Evolutionary conservation across 2,113 vertebrate species (phyloP).

Genomic region (Butorides virescens): DNA sequence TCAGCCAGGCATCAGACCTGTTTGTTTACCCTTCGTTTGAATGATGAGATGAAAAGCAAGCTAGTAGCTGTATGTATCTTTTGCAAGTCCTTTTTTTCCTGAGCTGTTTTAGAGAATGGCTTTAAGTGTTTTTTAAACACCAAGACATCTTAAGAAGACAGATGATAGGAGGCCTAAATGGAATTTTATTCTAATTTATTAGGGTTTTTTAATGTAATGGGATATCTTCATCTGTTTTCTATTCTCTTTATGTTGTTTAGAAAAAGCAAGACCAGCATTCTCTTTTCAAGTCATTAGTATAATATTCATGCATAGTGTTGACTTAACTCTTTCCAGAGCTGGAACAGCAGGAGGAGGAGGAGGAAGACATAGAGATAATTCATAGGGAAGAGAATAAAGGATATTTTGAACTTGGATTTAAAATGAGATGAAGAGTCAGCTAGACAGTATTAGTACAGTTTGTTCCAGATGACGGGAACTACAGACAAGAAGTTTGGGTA

Average conservation of each 20-base stretch:
- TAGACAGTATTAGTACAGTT: not conserved
- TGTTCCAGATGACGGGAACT: constrained; percentile 27
- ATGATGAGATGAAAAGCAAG: not conserved
- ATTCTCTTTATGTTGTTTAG: not conserved
- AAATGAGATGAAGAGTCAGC: constrained; percentile 14
- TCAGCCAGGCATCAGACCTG: not conserved
- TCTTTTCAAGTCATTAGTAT: not conserved
- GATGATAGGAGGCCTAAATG: not conserved
- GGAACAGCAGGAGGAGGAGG: not conserved
- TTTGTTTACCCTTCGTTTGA: not conserved
- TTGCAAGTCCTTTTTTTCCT: not conserved
- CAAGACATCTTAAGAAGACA: not conserved
- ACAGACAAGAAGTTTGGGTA: constrained; percentile 16
- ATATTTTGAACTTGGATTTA: not conserved
- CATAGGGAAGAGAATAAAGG: not conserved
- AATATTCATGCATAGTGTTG: not conserved
- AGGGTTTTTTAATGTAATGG: not conserved
- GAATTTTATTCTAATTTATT: constrained; percentile 29
- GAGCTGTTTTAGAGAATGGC: not conserved
- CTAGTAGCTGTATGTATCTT: not conserved
- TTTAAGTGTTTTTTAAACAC: not conserved
- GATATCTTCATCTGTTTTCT: constrained; percentile 33
- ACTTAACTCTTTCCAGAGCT: not conserved
- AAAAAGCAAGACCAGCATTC: not conserved
- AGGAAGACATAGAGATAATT: not conserved